Evolutionary conservation across 2,113 vertebrate genomes (phyloP).

Genomic region (Rhinopomastus cyanomelas): DNA sequence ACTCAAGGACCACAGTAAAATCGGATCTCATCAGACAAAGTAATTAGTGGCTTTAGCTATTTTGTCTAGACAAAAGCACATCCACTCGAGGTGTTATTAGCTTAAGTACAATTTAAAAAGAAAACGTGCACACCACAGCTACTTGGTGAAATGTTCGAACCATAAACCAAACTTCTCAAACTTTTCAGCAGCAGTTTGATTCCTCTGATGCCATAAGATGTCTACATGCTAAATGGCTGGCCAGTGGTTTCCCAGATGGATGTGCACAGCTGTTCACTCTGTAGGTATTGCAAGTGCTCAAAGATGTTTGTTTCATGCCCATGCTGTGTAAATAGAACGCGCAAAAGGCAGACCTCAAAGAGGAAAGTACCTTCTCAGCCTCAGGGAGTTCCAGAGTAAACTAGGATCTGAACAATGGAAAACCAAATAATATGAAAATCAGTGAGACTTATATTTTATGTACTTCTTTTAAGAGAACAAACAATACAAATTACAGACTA

Average conservation of each 20-base stretch:
- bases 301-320: not conserved
- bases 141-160: not conserved
- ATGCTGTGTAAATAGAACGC: not conserved
- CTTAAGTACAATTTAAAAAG: not conserved
- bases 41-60: not conserved
- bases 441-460: not conserved
- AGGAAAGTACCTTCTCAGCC: not conserved
- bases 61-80: not conserved
- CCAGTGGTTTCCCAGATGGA: not conserved
- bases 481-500: no score
- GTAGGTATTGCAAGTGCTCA: not conserved
- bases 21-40: not conserved
- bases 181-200: accelerated
- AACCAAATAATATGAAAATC: not conserved
- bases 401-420: not conserved
- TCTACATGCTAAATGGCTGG: accelerated
- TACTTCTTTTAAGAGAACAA: not conserved
- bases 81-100: not conserved
- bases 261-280: not conserved
- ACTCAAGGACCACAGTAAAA: not conserved
- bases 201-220: not conserved
- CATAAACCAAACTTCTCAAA: not conserved
- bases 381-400: not conserved
- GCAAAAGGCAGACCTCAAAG: not conserved
- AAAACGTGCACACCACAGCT: not conserved